Evolutionary conservation across 2,797 vertebrate species (phyloP).

Genomic region (Alfaro cultratus): DNA sequence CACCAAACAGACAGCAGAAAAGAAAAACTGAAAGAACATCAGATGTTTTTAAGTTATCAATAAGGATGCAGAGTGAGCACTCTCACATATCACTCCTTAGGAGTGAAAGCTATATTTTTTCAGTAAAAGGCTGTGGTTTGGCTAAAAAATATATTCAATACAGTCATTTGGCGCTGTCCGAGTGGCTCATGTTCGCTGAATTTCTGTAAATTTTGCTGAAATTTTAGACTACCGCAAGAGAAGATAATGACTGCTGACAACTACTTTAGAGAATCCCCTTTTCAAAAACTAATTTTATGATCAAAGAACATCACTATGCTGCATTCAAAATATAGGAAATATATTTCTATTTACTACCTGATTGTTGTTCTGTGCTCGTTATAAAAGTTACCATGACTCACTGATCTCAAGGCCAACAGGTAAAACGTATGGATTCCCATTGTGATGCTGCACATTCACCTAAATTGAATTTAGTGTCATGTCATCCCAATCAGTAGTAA

Average conservation of each 20-base stretch:
- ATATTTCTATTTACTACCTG: background rate
- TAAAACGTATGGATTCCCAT: constrained; percentile 32
- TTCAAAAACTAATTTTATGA: background rate
- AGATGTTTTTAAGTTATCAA: background rate
- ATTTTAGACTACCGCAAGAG: background rate
- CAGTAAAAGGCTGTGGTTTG: background rate
- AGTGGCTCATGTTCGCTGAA: background rate
- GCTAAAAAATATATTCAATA: background rate
- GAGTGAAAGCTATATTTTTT: background rate
- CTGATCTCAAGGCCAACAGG: constrained; percentile 11
- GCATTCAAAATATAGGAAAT: background rate
- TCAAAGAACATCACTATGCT: background rate
- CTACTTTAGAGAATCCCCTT: background rate
- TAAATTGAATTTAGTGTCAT: constrained; percentile 31
- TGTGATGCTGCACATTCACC: constrained; percentile 32
- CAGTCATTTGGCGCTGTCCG: background rate
- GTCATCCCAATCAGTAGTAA: constrained; percentile 20
- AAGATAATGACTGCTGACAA: background rate
- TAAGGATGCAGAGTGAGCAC: background rate
- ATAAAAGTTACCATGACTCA: background rate
- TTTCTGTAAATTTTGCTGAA: background rate
- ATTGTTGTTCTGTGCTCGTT: background rate
- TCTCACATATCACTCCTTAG: background rate
- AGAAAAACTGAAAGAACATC: background rate
- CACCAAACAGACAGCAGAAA: background rate